These are phyloP conservation scores for Eupithecia subumbrata DNA, from an alignment of 2,888 invertebrate genomes.

Conservation along the genomic window DNA sequence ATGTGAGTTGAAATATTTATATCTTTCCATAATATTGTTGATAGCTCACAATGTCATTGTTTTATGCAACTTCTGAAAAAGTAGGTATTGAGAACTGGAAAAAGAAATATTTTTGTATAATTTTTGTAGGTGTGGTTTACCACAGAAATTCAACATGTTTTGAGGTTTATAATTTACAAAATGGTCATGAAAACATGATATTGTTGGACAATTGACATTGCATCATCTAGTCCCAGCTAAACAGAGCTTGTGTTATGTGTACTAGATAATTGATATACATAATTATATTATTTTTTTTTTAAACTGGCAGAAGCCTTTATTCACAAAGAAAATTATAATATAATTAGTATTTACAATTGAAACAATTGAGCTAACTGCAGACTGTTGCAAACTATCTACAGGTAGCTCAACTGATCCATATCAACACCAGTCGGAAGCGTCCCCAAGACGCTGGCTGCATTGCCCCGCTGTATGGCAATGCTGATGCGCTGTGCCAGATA, in stretches of 20 bases:
- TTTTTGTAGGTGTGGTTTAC: neutral
- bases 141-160: neutral
- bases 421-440: too few relatives aligned
- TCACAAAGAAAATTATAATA: too few relatives aligned
- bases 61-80: neutral
- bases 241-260: neutral
- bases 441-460: too few relatives aligned
- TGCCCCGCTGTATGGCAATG: too few relatives aligned
- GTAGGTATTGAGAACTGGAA: neutral
- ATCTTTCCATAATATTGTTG: neutral
- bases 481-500: too few relatives aligned
- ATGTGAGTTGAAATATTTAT: neutral
- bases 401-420: too few relatives aligned
- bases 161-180: neutral
- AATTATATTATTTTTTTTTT: neutral
- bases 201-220: neutral
- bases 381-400: too few relatives aligned
- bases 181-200: neutral
- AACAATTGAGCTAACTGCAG: too few relatives aligned
- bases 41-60: neutral
- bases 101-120: neutral
- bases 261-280: neutral
- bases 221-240: neutral
- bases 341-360: too few relatives aligned
- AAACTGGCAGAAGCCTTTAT: too few relatives aligned